Conservation (phyloP, 2,888 invertebrate genomes). For the Eilema sororculum region DNA sequence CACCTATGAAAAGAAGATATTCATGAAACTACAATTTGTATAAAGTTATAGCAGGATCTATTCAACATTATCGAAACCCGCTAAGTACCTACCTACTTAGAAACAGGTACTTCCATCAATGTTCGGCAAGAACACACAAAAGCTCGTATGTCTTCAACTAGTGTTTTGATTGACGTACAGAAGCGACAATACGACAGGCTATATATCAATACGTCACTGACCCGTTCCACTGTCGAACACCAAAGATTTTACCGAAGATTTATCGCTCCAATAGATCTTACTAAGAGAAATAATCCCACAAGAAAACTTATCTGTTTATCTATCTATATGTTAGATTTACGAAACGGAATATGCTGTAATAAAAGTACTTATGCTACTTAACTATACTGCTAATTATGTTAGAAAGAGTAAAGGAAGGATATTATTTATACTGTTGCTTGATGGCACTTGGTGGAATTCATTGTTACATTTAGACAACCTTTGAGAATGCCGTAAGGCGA, state of each 20-base stretch:
- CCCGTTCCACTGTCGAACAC: conserved; percentile 52
- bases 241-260: conserved; percentile 57
- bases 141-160: conserved; percentile 34
- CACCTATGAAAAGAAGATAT: background rate
- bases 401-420: too few species aligned
- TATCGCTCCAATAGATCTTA: conserved; percentile 69
- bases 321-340: conserved; percentile 34
- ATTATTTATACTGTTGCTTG: too few species aligned
- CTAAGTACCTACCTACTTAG: too few species aligned
- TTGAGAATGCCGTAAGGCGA: too few species aligned
- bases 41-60: background rate
- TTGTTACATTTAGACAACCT: too few species aligned
- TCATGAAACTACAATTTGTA: background rate
- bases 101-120: background rate
- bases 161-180: conserved; percentile 67
- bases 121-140: conserved; percentile 35
- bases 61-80: background rate
- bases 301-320: conserved; percentile 34
- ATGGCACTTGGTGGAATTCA: too few species aligned
- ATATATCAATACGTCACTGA: conserved; percentile 75
- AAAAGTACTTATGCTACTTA: background rate
- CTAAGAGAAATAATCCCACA: conserved; percentile 58
- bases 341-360: conserved; percentile 33
- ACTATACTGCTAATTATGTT: too few species aligned
- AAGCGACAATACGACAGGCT: conserved; percentile 69